Evolutionary conservation across 2,797 vertebrate genomes (phyloP), one percentile per base, ranked within the genome.

Genomic region (Galago senegalensis): DNA sequence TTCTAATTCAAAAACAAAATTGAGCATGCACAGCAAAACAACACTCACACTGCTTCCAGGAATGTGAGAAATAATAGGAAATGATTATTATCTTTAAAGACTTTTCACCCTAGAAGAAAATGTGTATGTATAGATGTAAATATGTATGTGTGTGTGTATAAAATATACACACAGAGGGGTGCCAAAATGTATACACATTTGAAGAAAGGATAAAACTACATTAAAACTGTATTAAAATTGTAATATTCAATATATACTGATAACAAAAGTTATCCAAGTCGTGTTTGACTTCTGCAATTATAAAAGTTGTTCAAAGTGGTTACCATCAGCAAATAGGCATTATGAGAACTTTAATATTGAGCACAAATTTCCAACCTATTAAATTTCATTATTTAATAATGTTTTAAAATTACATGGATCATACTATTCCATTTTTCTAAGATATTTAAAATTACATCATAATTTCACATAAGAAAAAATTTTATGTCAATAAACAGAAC

Each of bases 1-100:
- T 89, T 61, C 49, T 49, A 27, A 89, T 95, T 93, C 9, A 85
- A 93, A 96, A 92, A 13, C 10, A 89, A 83, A 2, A 77, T 61
- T 61, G 84, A 88, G 31, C 29, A 83, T 56, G 14, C 0, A 4
- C 23, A 69, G 9, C 1, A 53, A 84, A 34, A 43, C 23, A 91
- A 4, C 90, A 81, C 65, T 58, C 12, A 63, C n/a, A 90, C 3
- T 43, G 4, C 5, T 23, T 20, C 1, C 9, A 84, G 12, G 7
- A 89, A 86, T 72, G 18, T 70, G 13, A 83, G 75, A 76, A 90
- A 31, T 60, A 87, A 58, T 61, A 46, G 11, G 11, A 91, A 79
- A 89, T 92, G 6, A 46, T 58, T 82, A 4, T 61, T 84, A 61
- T 93, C 25, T 29, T 83, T 80, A 65, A 79, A 83, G 18, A 63